These are phyloP conservation scores for Procavia capensis DNA, from an alignment of 2,113 vertebrate species.

Conservation along the genomic window DNA sequence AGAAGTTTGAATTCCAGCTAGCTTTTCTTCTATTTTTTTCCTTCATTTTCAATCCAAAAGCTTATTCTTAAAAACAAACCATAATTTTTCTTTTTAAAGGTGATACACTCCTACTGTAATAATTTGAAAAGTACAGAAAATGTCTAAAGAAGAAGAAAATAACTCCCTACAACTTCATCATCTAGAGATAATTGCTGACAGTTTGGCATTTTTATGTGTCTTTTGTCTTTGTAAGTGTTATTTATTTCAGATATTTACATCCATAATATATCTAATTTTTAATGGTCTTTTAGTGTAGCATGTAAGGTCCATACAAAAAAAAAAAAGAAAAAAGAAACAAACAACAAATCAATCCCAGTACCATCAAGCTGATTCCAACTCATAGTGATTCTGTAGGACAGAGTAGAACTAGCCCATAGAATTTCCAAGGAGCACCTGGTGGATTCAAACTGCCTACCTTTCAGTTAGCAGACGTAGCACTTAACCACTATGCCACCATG, in stretches of 20 bases:
- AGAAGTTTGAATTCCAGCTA: neutral
- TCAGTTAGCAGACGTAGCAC: too few relatives aligned
- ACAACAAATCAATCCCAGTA: too few relatives aligned
- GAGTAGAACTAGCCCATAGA: too few relatives aligned
- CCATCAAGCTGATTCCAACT: too few relatives aligned
- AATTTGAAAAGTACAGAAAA: neutral
- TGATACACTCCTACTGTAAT: neutral
- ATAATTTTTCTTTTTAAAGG: neutral
- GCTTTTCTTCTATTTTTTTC: neutral
- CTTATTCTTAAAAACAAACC: neutral
- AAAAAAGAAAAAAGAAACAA: too few relatives aligned
- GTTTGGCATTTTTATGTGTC: neutral
- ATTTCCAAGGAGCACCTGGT: too few relatives aligned
- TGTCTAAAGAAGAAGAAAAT: slow-evolving; percentile 24
- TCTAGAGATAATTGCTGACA: neutral
- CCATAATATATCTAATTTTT: neutral
- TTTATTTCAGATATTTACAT: slow-evolving; percentile 5
- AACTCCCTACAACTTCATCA: neutral
- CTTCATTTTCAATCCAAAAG: neutral
- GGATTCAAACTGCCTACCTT: too few relatives aligned
- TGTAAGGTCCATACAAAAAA: neutral
- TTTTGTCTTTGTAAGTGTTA: neutral
- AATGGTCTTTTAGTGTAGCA: neutral
- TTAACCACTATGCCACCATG: too few relatives aligned
- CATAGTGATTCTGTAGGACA: too few relatives aligned